Base-by-base conservation (phyloP, 2,113 vertebrate species). In the Steatornis caripensis region DNA sequence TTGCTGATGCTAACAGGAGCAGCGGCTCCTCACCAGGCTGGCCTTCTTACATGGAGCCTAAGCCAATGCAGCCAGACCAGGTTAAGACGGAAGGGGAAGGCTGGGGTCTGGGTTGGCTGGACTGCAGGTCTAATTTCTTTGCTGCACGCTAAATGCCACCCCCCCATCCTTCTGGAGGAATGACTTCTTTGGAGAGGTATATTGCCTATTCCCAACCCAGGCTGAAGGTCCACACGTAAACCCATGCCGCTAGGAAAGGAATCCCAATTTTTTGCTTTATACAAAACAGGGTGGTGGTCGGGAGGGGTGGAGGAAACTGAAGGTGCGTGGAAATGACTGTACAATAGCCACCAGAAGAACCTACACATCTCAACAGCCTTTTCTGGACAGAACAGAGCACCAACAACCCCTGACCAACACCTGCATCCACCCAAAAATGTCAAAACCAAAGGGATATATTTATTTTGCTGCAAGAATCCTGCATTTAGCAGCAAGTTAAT, bases 401-500 rank as follows among this genome's bases (percentile, higher is more conserved):
- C 22, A 48, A 27, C 58, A 53, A 41, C 3, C 53, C 48, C 68
- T 62, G 61, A 60, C n/a, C 71, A 60, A 24, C 30, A 84, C 30
- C 51, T 7, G 37, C 53, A 54, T 10, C 39, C 0, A 1, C 29
- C 46, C 26, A 48, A 53, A 71, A 76, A 65, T 0, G 13, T 37
- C 74, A 54, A 43, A 81, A 55, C 9, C 62, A 62, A 49, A 37
- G 23, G 36, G 43, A 83, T 26, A 6, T 16, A 13, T 68, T 79
- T 53, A 15, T 89, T 77, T 65, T 85, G 41, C 75, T 70, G 82
- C 77, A 71, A n/a, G 53, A 92, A 96, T 95, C 72, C 55, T 41
- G 39, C 62, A n/a, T 90, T 96, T 86, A 78, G 23, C 27, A 54
- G 45, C 65, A 80, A 55, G 64, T 39, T 68, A 60, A 66, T 54